phyloP scores from a whole-genome alignment of 1,140 invertebrate genomes.

The Macrosteles quadrilineatus region DNA sequence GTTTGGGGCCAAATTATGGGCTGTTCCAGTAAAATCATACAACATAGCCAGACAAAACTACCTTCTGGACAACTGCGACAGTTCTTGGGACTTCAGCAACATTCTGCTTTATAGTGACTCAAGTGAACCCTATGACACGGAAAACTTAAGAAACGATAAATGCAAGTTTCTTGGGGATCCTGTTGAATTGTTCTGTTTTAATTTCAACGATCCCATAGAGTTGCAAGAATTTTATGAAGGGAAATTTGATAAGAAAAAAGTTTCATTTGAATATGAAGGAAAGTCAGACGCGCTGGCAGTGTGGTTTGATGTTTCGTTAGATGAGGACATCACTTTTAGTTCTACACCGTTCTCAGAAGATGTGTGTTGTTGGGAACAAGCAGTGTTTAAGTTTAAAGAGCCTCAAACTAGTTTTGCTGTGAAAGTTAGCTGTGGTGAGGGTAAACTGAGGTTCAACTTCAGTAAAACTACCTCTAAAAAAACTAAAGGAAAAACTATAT shows the following conservation, averaged over 20 bases:
- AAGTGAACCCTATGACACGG: constrained; percentile 66
- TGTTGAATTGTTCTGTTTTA: constrained; percentile 57
- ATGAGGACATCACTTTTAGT: constrained; percentile 61
- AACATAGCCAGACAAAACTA: constrained; percentile 37
- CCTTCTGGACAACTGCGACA: not conserved
- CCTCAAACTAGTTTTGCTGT: constrained; percentile 41
- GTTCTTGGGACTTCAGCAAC: not conserved
- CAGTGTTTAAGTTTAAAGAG: constrained; percentile 59
- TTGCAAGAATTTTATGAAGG: constrained; percentile 46
- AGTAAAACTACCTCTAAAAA: not conserved
- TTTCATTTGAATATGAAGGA: constrained; percentile 46
- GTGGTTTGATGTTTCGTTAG: constrained; percentile 75
- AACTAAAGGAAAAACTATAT: not conserved
- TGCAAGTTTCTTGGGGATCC: constrained; percentile 58
- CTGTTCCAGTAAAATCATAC: constrained; percentile 58
- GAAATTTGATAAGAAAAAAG: not conserved
- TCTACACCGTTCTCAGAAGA: constrained; percentile 47
- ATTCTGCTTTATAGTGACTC: constrained; percentile 6
- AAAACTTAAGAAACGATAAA: constrained; percentile 58
- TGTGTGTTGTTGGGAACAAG: constrained; percentile 73
- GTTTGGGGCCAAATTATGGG: constrained; percentile 61
- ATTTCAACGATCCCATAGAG: constrained; percentile 63
- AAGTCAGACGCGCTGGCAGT: constrained; percentile 63
- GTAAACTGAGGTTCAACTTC: constrained; percentile 10
- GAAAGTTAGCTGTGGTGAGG: constrained; percentile 43